Percentiles rank a stretch among this genome's conserved stretches.
These are phyloP conservation scores for Poeciliopsis paucimaculata DNA, from an alignment of 2,797 vertebrate species.

Conservation along the genomic window DNA sequence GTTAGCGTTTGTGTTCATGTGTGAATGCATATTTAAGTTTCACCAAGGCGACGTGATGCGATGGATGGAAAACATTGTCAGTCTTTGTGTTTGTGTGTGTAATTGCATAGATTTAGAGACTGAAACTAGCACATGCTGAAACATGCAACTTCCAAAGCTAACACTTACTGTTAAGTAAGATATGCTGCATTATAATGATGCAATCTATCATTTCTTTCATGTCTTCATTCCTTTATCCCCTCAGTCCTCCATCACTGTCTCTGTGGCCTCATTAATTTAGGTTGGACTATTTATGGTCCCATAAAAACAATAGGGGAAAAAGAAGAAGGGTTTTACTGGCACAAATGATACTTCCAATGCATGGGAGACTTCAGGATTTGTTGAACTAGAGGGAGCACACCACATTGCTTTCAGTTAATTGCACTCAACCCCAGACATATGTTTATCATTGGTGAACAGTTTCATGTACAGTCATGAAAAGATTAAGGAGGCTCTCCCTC, in stretches of 20 bases:
- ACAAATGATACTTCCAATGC: slow-evolving; percentile 48
- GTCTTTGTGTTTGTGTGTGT: slow-evolving; percentile 25
- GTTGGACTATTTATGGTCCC: slow-evolving; percentile 74
- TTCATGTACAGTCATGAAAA: slow-evolving; percentile 38
- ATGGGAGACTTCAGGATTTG: slow-evolving; percentile 63
- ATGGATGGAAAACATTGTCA: slow-evolving; percentile 39
- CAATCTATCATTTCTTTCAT: slow-evolving; percentile 80
- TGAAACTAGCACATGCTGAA: slow-evolving; percentile 56
- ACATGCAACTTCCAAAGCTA: slow-evolving; percentile 73
- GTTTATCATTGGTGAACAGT: slow-evolving; percentile 60
- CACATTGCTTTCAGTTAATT: slow-evolving; percentile 69
- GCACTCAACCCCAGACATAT: slow-evolving; percentile 63
- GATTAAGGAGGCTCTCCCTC: slow-evolving; percentile 7
- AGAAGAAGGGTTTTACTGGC: slow-evolving; percentile 66
- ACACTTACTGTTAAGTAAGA: slow-evolving; percentile 77
- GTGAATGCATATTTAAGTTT: background rate
- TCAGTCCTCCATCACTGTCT: slow-evolving; percentile 72
- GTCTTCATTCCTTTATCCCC: slow-evolving; percentile 69
- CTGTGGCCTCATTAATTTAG: slow-evolving; percentile 77
- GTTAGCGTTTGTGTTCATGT: background rate
- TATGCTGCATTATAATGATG: slow-evolving; percentile 76
- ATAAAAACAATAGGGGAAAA: slow-evolving; percentile 74
- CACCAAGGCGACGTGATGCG: slow-evolving; percentile 3
- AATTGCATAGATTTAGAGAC: slow-evolving; percentile 42
- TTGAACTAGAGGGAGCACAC: slow-evolving; percentile 55